Conservation (phyloP, 1,140 invertebrate species). For the Halictus rubicundus region DNA sequence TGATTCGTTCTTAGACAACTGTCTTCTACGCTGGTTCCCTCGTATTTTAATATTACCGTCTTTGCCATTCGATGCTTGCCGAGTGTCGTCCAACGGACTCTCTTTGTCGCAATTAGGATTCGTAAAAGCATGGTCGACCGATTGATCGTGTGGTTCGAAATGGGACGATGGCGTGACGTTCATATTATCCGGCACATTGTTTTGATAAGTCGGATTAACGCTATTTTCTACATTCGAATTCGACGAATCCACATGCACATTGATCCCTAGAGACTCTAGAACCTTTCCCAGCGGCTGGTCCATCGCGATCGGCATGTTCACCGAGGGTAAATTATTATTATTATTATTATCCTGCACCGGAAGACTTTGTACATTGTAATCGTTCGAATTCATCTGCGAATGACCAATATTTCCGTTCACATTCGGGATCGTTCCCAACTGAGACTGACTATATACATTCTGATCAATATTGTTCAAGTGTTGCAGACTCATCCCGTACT, state of each 20-base stretch:
- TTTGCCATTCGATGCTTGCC: neutral
- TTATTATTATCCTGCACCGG: neutral
- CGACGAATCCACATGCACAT: neutral
- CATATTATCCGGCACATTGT: neutral
- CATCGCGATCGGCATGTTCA: conserved; percentile 10
- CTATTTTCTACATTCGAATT: neutral
- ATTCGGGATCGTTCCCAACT: neutral
- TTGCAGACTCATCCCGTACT: neutral
- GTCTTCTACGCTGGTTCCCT: neutral
- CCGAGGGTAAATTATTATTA: neutral
- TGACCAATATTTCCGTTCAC: neutral
- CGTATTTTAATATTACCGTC: neutral
- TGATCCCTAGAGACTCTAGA: conserved; percentile 26
- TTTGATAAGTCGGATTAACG: neutral
- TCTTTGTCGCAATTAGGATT: conserved; percentile 25
- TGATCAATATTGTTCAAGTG: neutral
- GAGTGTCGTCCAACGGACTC: neutral
- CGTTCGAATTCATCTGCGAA: neutral
- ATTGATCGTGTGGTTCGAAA: conserved; percentile 4
- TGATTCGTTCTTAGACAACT: neutral
- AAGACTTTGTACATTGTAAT: neutral
- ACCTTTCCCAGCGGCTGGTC: conserved; percentile 29
- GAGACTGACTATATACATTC: neutral
- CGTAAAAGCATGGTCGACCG: conserved; percentile 26
- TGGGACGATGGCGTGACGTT: neutral